Evolutionary conservation across 2,888 invertebrate species (phyloP).

Genomic region (Zygaena filipendulae): DNA sequence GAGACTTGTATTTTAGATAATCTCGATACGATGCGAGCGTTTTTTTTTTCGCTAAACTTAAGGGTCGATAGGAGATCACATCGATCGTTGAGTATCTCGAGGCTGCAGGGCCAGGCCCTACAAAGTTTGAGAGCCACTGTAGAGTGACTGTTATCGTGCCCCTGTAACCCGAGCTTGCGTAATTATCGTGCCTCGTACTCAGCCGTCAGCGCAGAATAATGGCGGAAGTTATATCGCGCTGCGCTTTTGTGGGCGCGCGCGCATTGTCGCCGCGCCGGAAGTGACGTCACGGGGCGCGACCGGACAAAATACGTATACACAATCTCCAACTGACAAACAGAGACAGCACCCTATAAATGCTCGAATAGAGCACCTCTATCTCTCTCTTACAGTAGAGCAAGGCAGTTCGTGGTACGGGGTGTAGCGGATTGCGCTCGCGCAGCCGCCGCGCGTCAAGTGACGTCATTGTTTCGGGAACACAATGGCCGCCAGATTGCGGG

Average conservation of each 20-base stretch:
- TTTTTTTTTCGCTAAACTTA: neutral
- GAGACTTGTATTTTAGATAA: no score
- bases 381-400: no score
- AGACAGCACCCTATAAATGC: no score
- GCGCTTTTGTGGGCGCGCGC: constrained; percentile 51
- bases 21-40: no score
- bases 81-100: neutral
- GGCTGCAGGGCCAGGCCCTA: constrained; percentile 17
- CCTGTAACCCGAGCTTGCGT: constrained; percentile 40
- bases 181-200: constrained; percentile 34
- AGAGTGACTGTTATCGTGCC: constrained; percentile 8
- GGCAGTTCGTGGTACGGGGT: no score
- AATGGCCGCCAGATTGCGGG: constrained; percentile 21
- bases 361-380: no score
- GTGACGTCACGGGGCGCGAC: constrained; percentile 11
- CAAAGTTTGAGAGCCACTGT: constrained; percentile 18
- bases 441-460: constrained; percentile 20
- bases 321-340: no score
- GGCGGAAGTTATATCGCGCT: constrained; percentile 41
- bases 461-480: constrained; percentile 28
- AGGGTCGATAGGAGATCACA: neutral
- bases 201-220: constrained; percentile 40
- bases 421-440: constrained; percentile 28
- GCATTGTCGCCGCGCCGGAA: constrained; percentile 24
- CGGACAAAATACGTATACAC: no score